Conservation (phyloP, 2,113 vertebrate genomes). For the Oryzias curvinotus region DNA sequence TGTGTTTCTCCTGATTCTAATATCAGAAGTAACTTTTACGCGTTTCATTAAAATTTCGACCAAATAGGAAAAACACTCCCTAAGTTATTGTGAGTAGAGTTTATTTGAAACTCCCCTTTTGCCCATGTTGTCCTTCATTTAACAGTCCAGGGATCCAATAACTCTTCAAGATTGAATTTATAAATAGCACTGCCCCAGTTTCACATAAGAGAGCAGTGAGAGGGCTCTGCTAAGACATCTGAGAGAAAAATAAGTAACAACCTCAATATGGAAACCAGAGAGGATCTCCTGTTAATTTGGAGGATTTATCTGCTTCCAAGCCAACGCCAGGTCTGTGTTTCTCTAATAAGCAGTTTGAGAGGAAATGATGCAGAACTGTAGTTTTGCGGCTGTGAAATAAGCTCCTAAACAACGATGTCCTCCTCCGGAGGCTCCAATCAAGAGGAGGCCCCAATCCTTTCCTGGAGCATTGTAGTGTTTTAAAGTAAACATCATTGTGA, state of each 20-base stretch:
- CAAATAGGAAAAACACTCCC: too few species aligned
- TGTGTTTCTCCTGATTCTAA: too few species aligned
- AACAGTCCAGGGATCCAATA: neutral
- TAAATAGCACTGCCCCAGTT: neutral
- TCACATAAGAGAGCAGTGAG: slow-evolving; percentile 1
- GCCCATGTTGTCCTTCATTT: neutral
- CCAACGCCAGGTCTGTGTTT: neutral
- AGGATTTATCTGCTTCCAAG: neutral
- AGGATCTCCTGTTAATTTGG: neutral
- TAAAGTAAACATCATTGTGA: neutral
- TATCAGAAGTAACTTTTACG: too few species aligned
- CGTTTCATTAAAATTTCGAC: too few species aligned
- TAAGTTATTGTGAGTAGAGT: too few species aligned
- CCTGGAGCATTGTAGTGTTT: neutral
- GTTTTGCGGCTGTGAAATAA: neutral
- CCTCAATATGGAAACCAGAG: neutral
- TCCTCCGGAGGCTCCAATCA: neutral
- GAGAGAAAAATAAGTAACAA: neutral
- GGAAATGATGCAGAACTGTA: neutral
- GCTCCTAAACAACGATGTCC: neutral
- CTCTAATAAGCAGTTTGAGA: neutral
- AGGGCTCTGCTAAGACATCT: neutral
- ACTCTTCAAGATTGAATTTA: neutral
- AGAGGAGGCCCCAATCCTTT: neutral
- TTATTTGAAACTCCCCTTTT: neutral